Conservation (phyloP, 2,113 vertebrate genomes). For the Paradoxurus hermaphroditus region DNA sequence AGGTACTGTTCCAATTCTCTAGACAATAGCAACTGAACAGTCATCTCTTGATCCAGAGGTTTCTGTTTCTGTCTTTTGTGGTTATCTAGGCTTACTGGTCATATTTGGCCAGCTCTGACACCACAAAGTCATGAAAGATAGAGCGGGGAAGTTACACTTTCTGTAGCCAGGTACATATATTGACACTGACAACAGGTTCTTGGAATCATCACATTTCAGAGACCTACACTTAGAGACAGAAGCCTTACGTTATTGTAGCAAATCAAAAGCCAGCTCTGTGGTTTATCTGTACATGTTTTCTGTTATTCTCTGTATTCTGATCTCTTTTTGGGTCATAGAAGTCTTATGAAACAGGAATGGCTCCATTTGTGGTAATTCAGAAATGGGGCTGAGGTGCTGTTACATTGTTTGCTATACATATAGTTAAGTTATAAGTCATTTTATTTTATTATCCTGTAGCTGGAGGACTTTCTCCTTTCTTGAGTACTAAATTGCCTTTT, state of each 20-base stretch:
- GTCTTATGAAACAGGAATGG: background rate
- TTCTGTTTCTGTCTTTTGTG: background rate
- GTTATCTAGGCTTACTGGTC: background rate
- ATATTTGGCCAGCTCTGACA: background rate
- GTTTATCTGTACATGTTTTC: background rate
- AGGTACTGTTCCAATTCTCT: slow-evolving; percentile 84
- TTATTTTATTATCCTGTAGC: slow-evolving; percentile 12
- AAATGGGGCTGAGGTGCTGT: background rate
- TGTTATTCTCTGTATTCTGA: background rate
- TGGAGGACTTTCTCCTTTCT: background rate
- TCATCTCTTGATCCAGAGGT: background rate
- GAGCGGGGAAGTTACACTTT: background rate
- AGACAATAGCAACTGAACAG: background rate
- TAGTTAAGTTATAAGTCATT: background rate
- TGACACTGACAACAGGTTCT: background rate
- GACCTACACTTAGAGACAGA: background rate
- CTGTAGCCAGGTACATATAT: background rate
- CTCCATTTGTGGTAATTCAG: background rate
- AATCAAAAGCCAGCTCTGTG: background rate
- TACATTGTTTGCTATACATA: background rate
- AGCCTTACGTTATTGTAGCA: background rate
- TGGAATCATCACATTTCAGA: background rate
- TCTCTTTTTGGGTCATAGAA: background rate
- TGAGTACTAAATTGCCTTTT: background rate
- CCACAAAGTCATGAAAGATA: background rate